A percentile compares a stretch with the other conserved stretches of the same genome.
Conservation (phyloP, 2,888 invertebrate genomes). For the Meganola albula region DNA sequence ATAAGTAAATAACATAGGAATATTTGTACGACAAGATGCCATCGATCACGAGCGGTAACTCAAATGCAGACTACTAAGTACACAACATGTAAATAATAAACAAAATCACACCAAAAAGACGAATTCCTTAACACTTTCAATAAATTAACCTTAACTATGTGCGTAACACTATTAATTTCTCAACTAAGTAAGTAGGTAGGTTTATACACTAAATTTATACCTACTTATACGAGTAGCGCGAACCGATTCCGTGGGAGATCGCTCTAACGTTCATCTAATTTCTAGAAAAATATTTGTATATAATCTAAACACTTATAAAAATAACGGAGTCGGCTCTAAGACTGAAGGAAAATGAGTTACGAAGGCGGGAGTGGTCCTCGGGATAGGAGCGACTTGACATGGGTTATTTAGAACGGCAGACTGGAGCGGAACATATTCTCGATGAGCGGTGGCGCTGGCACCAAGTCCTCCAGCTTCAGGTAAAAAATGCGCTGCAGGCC, state of each 20-base stretch:
- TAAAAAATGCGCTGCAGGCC: conserved; percentile 97
- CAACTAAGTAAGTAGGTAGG: too few relatives aligned
- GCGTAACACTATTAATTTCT: conserved; percentile 58
- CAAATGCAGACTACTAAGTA: conserved; percentile 75
- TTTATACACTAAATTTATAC: too few relatives aligned
- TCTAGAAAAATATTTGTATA: conserved; percentile 70
- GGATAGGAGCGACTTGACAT: conserved; percentile 31
- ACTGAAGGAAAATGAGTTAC: conserved; percentile 51
- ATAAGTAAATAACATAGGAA: conserved; percentile 76
- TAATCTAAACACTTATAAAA: conserved; percentile 70
- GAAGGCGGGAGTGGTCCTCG: conserved; percentile 71
- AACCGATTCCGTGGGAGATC: conserved; percentile 74
- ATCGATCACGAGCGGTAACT: conserved; percentile 78
- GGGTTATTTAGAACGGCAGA: conserved; percentile 87
- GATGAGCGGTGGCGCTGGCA: conserved; percentile 94
- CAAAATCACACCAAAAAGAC: conserved; percentile 69
- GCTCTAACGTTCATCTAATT: conserved; percentile 61
- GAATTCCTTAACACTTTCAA: conserved; percentile 54
- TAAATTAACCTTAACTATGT: conserved; percentile 67
- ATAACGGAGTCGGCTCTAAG: conserved; percentile 70
- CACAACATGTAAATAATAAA: conserved; percentile 64
- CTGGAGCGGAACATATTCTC: conserved; percentile 97
- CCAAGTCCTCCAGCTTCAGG: conserved; percentile 93
- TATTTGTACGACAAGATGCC: conserved; percentile 79
- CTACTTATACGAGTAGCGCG: conserved; percentile 49